phyloP scores from a whole-genome alignment of 2,113 vertebrate genomes.

The Pterocles burchelli region DNA sequence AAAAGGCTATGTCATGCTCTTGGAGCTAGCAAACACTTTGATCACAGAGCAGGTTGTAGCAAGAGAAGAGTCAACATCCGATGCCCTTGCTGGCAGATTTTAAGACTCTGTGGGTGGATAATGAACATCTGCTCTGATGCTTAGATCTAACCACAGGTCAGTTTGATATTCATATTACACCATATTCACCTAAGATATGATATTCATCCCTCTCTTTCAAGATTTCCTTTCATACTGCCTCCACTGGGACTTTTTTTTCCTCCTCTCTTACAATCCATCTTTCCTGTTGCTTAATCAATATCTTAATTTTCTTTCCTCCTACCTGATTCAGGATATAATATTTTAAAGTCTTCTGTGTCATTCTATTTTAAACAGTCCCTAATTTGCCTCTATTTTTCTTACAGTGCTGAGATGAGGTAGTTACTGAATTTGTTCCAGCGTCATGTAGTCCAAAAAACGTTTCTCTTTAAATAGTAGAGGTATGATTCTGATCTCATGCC shows the following conservation, averaged over 20 bases:
- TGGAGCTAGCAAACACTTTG: neutral
- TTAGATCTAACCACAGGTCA: neutral
- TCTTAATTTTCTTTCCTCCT: neutral
- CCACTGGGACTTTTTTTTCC: neutral
- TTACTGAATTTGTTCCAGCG: neutral
- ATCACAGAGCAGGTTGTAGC: neutral
- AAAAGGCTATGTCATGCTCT: neutral
- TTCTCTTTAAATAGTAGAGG: neutral
- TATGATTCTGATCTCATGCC: neutral
- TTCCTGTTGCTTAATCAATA: neutral
- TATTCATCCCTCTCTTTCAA: neutral
- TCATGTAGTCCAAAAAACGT: neutral
- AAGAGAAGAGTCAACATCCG: neutral
- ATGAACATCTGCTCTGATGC: neutral
- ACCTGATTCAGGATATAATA: neutral
- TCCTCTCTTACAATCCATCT: neutral
- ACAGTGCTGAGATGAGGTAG: neutral
- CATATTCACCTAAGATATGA: neutral
- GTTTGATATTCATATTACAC: neutral
- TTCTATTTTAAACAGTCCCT: neutral
- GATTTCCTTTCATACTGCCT: neutral
- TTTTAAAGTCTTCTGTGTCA: neutral
- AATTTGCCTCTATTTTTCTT: neutral
- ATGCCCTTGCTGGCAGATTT: neutral
- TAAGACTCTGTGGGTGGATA: neutral